A percentile compares a stretch with the other conserved stretches of the same genome.
phyloP scores from a whole-genome alignment of 2,113 vertebrate species.

The Zosterops borbonicus region DNA sequence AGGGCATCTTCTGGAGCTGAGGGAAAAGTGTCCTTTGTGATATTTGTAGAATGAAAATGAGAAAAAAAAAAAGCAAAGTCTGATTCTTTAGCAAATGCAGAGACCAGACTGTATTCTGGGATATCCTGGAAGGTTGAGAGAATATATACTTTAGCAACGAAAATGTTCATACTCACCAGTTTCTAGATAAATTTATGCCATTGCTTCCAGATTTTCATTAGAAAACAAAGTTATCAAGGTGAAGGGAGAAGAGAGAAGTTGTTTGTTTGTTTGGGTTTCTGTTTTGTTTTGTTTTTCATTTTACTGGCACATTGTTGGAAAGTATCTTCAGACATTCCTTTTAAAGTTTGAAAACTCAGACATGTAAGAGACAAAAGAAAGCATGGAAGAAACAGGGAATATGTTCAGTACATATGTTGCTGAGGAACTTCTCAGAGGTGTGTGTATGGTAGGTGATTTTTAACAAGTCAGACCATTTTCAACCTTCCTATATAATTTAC shows the following conservation, averaged over 20 bases:
- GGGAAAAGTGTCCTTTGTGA: not conserved
- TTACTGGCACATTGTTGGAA: not conserved
- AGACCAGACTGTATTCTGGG: not conserved
- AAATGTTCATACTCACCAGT: not conserved
- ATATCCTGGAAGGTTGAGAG: not conserved
- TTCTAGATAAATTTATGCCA: not conserved
- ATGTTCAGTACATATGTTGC: not conserved
- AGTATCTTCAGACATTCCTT: not conserved
- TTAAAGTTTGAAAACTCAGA: not conserved
- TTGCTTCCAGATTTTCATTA: not conserved
- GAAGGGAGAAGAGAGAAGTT: accelerated
- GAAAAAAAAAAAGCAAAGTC: not conserved
- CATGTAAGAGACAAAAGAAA: not conserved
- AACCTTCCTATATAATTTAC: not conserved
- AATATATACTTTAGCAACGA: not conserved
- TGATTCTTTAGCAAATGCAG: not conserved
- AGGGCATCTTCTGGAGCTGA: not conserved
- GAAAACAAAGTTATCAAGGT: not conserved
- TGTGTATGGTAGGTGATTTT: not conserved
- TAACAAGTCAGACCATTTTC: not conserved
- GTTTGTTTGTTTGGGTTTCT: not conserved
- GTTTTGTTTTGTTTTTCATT: not conserved
- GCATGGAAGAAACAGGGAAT: not conserved
- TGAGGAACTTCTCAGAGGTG: not conserved
- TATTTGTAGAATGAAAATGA: not conserved